A percentile compares a stretch with the other conserved stretches of the same genome.
These are phyloP conservation scores for Drosophila melanosoma DNA, from an alignment of 2,888 invertebrate species.

Conservation along the genomic window DNA sequence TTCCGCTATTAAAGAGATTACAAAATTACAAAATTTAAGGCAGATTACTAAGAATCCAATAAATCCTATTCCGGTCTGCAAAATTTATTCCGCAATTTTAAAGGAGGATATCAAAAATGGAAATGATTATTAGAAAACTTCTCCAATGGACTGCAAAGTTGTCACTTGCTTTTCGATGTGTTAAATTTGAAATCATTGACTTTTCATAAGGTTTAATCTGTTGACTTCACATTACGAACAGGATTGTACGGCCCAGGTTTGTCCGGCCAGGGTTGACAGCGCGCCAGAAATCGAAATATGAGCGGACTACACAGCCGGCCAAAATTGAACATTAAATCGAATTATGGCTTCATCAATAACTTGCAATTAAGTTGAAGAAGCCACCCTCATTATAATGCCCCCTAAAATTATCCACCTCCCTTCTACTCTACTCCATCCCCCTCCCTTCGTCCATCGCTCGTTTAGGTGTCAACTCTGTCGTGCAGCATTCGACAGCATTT, in stretches of 20 bases:
- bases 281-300: background rate
- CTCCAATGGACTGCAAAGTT: too few species aligned
- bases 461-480: conserved; percentile 25
- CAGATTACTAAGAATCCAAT: too few species aligned
- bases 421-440: background rate
- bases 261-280: background rate
- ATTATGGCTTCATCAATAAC: conserved; percentile 43
- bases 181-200: conserved; percentile 58
- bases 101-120: too few species aligned
- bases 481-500: conserved; percentile 42
- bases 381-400: background rate
- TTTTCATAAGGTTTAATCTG: conserved; percentile 59
- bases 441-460: background rate
- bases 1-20: too few species aligned
- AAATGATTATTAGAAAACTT: too few species aligned
- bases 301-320: background rate
- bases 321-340: conserved; percentile 33
- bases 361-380: conserved; percentile 41
- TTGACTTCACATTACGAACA: conserved; percentile 59
- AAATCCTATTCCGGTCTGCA: too few species aligned
- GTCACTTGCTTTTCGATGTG: background rate
- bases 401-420: too few species aligned
- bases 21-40: too few species aligned
- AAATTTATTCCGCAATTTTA: too few species aligned
- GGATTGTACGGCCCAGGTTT: conserved; percentile 6